Percentiles rank a stretch among this genome's conserved stretches.
Evolutionary conservation across 1,140 invertebrate genomes (phyloP).

Genomic region (Trichomalopsis sarcophagae): DNA sequence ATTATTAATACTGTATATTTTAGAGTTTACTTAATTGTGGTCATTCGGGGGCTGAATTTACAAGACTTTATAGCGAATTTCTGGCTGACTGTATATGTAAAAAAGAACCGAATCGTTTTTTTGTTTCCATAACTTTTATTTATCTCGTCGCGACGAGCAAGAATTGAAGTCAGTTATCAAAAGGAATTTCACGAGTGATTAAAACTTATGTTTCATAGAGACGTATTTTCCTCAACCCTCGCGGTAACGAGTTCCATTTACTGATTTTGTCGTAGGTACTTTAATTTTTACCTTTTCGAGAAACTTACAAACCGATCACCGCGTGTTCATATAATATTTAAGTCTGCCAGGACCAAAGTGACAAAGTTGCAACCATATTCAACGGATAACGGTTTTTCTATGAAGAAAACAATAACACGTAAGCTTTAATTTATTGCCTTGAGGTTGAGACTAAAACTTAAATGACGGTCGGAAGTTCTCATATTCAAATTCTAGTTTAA

Average conservation of each 20-base stretch:
- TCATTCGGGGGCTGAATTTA: slow-evolving; percentile 15
- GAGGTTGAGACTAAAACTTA: neutral
- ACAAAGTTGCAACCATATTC: slow-evolving; percentile 34
- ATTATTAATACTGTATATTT: slow-evolving; percentile 6
- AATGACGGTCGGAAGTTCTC: neutral
- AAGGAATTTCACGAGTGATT: slow-evolving; percentile 8
- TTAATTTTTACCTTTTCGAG: slow-evolving; percentile 33
- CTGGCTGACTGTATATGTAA: slow-evolving; percentile 24
- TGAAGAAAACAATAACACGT: neutral
- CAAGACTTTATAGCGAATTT: slow-evolving; percentile 18
- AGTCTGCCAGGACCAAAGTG: slow-evolving; percentile 52
- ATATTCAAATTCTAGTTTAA: neutral
- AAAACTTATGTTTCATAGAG: slow-evolving; percentile 6
- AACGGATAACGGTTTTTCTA: slow-evolving; percentile 17
- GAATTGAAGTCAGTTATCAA: slow-evolving; percentile 45
- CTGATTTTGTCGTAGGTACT: slow-evolving; percentile 18
- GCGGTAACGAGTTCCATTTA: slow-evolving; percentile 22
- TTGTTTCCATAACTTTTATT: slow-evolving; percentile 37
- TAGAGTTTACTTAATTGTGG: neutral
- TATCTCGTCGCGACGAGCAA: slow-evolving; percentile 26
- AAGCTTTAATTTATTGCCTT: neutral
- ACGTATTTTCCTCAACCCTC: slow-evolving; percentile 4
- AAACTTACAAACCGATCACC: slow-evolving; percentile 39
- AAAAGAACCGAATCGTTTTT: slow-evolving; percentile 13
- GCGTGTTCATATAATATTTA: slow-evolving; percentile 50